A percentile compares a stretch with the other conserved stretches of the same genome.
Evolutionary conservation across 2,797 vertebrate genomes (phyloP).

Genomic region (Labeo calbasu): DNA sequence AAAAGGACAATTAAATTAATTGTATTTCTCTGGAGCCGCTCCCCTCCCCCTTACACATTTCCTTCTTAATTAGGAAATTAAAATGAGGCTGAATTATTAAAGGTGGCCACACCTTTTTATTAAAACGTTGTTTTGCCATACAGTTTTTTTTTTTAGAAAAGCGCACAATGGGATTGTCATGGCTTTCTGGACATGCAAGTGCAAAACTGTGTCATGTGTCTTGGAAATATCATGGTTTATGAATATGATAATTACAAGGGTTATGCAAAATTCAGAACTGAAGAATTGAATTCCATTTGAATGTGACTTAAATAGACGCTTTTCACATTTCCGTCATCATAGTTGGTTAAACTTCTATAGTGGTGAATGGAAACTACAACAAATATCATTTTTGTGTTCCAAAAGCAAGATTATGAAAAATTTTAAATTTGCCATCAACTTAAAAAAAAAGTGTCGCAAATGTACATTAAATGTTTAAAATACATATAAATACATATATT

Average conservation of each 20-base stretch:
- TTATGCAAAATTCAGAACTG: not conserved
- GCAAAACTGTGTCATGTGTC: not conserved
- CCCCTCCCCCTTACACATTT: not conserved
- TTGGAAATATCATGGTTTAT: not conserved
- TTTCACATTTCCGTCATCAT: not conserved
- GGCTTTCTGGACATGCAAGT: not conserved
- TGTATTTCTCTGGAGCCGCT: slow-evolving; percentile 26
- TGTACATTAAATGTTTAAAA: too few relatives aligned
- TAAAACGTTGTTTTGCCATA: not conserved
- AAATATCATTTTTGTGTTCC: not conserved
- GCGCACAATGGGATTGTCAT: not conserved
- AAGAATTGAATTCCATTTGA: not conserved
- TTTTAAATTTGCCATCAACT: too few relatives aligned
- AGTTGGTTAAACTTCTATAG: not conserved
- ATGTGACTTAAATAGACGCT: not conserved
- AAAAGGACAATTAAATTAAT: slow-evolving; percentile 53
- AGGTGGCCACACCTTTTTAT: slow-evolving; percentile 6
- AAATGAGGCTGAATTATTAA: slow-evolving; percentile 2
- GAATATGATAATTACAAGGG: not conserved
- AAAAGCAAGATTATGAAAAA: too few relatives aligned
- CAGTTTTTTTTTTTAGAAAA: slow-evolving; percentile 6
- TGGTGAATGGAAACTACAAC: too few relatives aligned
- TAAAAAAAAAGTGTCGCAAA: too few relatives aligned
- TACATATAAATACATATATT: too few relatives aligned
- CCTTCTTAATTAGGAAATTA: slow-evolving; percentile 15